These are phyloP conservation scores for Cottoperca gobio DNA, from an alignment of 2,797 vertebrate species.

Conservation along the genomic window DNA sequence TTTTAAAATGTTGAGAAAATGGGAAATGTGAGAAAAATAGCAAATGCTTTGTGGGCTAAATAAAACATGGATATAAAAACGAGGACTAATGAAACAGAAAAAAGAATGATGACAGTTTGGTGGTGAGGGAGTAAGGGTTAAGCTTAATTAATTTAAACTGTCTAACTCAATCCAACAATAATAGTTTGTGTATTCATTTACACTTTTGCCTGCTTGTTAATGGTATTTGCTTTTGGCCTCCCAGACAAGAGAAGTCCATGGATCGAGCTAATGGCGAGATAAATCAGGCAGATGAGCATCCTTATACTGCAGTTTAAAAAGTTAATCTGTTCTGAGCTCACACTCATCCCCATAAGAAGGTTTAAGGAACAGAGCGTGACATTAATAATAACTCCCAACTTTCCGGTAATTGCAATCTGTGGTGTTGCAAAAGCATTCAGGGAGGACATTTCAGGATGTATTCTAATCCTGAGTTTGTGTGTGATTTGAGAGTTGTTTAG, in stretches of 20 bases:
- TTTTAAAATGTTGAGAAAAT: not conserved
- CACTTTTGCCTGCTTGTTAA: not conserved
- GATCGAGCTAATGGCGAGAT: constrained; percentile 29
- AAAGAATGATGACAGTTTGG: not conserved
- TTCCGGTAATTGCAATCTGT: constrained; percentile 16
- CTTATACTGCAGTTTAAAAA: constrained; percentile 7
- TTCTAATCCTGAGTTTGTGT: not conserved
- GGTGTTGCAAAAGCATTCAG: constrained; percentile 25
- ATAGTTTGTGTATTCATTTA: constrained; percentile 3
- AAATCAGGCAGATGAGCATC: constrained; percentile 1
- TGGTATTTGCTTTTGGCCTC: constrained; percentile 12
- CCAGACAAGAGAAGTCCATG: constrained; percentile 11
- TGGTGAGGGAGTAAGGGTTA: not conserved
- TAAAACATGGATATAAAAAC: not conserved
- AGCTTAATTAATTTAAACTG: not conserved
- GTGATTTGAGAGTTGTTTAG: not conserved
- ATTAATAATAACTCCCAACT: constrained; percentile 20
- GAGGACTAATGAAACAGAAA: not conserved
- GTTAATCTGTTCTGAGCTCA: constrained; percentile 20
- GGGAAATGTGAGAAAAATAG: not conserved
- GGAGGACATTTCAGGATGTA: constrained; percentile 4
- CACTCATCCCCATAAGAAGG: constrained; percentile 20
- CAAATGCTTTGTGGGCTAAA: constrained; percentile 1
- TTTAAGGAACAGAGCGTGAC: constrained; percentile 12
- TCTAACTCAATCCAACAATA: not conserved